Evolutionary conservation across 2,797 vertebrate genomes (phyloP).

Genomic region (Acanthis flammea): DNA sequence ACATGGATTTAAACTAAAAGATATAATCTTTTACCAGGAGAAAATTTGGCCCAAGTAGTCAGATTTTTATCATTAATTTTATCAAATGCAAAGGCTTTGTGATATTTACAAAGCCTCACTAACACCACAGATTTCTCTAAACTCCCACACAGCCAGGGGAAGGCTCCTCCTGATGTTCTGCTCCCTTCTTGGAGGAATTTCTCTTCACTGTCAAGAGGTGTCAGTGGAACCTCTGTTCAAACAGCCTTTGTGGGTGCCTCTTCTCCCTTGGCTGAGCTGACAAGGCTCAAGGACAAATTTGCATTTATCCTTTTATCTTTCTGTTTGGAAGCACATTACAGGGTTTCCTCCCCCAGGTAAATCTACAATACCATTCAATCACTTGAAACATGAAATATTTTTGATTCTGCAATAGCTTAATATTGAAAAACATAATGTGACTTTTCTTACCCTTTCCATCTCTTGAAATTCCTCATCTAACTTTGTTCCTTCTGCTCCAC

Average conservation of each 20-base stretch:
- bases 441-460: slow-evolving; percentile 89
- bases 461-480: slow-evolving; percentile 91
- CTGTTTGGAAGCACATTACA: not conserved
- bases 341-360: not conserved
- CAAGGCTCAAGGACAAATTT: not conserved
- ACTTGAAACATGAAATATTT: not conserved
- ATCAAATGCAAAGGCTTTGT: not conserved
- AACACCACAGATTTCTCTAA: not conserved
- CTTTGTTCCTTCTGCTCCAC: slow-evolving; percentile 91
- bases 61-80: not conserved
- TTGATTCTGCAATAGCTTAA: not conserved
- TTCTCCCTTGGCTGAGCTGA: not conserved
- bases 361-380: not conserved
- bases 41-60: not conserved
- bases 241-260: not conserved
- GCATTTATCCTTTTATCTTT: not conserved
- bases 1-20: not conserved
- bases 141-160: not conserved
- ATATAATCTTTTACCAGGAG: not conserved
- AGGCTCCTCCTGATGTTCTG: not conserved
- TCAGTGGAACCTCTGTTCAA: not conserved
- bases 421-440: not conserved
- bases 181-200: not conserved
- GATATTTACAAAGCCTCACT: not conserved
- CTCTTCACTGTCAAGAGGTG: not conserved